A percentile compares a stretch with the other conserved stretches of the same genome.
Conservation (phyloP, 2,113 vertebrate genomes). For the Nicator chloris region DNA sequence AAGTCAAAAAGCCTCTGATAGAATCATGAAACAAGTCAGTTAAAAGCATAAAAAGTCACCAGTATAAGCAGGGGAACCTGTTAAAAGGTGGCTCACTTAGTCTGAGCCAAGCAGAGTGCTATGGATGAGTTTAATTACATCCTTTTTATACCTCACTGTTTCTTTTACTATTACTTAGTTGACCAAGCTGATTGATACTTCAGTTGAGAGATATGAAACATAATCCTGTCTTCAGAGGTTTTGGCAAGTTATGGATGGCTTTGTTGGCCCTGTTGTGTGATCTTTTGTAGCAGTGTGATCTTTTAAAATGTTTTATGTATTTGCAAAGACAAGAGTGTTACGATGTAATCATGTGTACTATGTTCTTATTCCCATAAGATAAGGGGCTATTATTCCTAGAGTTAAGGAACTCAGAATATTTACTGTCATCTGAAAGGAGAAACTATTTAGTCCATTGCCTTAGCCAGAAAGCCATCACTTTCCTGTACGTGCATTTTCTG, state of each 20-base stretch:
- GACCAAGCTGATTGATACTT: background rate
- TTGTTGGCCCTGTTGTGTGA: background rate
- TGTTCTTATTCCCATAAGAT: background rate
- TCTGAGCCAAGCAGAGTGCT: background rate
- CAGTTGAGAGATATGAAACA: background rate
- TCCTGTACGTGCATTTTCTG: background rate
- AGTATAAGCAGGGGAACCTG: background rate
- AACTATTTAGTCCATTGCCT: background rate
- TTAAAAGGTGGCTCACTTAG: background rate
- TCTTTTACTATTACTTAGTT: background rate
- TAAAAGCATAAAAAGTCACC: background rate
- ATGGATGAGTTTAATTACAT: background rate
- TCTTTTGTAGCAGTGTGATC: background rate
- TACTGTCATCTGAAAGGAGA: background rate
- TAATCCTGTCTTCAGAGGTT: background rate
- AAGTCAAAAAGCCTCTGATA: background rate
- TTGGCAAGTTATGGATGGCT: background rate
- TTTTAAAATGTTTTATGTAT: background rate
- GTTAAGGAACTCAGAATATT: background rate
- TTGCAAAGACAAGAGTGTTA: background rate
- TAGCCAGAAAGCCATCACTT: background rate
- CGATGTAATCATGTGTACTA: background rate
- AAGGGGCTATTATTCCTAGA: background rate
- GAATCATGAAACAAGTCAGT: background rate
- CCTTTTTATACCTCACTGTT: background rate